Evolutionary conservation across 2,113 vertebrate species (phyloP), one percentile per base, ranked within the genome.

Genomic region (Suricata suricatta): DNA sequence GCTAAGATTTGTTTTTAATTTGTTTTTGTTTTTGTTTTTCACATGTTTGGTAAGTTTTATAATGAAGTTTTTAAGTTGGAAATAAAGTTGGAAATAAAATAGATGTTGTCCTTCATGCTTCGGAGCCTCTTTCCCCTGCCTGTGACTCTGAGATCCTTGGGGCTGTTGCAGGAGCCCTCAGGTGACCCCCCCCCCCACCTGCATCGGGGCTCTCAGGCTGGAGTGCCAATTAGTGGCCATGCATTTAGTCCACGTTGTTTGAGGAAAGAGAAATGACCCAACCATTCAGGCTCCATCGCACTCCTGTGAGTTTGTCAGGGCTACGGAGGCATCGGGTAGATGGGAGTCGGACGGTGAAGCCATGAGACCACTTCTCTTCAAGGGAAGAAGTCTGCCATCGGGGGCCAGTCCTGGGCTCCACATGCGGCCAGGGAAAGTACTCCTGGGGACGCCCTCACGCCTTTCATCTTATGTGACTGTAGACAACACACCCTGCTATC

Each of bases 61-160:
- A 97, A 98, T 94, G 93, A 98, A 93, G 79, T 92, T 98, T 98
- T 92, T 96, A 94, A 97, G 93, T 94, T 97, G 88, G 92, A 98
- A 98, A 98, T 99, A 98, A 99, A 98, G 92, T 95, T 98, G 38
- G 77, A 93, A 97, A 96, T 97, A 89, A 96, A 60, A 95, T 60
- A 64, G 38, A 85, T 57, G 14, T 77, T 84, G n/a, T 29, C 25
- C 50, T 93, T 95, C 72, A 82, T 63, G 54, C 41, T 64, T 64
- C 64, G 41, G 60, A 76, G 63, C 50, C 41, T 93, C 0, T 47
- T n/a, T 35, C 38, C 83, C 64, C 88, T 86, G 4, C 13, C 3
- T 38, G 2, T 15, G 54, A 52, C 52, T 71, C 64, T 77, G 77
- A 41, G 33, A 4, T 54, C 27, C 9, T 8, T 71, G 72, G 60